Percentiles rank a stretch among this genome's conserved stretches.
These are phyloP conservation scores for Leuciscus waleckii DNA, from an alignment of 2,797 vertebrate genomes.

Conservation along the genomic window DNA sequence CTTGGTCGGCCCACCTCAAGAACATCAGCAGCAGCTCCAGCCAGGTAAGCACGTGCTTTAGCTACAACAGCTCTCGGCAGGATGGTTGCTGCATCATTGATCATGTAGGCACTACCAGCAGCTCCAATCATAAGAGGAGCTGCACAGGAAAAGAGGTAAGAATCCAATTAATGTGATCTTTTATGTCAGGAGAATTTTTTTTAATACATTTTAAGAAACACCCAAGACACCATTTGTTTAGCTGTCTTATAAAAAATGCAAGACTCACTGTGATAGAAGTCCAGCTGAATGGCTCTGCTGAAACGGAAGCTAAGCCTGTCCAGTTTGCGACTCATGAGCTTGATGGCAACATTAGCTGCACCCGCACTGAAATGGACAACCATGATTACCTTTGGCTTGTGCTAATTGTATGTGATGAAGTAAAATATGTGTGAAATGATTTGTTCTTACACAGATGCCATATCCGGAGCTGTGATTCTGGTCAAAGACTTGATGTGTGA, in stretches of 20 bases:
- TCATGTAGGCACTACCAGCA: conserved; percentile 75
- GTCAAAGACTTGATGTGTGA: conserved; percentile 82
- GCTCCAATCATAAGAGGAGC: conserved; percentile 78
- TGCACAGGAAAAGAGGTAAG: conserved; percentile 49
- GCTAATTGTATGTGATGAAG: background rate
- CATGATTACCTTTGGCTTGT: conserved; percentile 68
- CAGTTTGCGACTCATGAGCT: conserved; percentile 76
- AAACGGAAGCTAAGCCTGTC: conserved; percentile 73
- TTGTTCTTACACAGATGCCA: conserved; percentile 78
- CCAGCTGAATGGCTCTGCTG: conserved; percentile 78
- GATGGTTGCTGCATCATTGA: conserved; percentile 78
- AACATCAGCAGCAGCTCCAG: conserved; percentile 80
- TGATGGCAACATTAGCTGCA: conserved; percentile 82
- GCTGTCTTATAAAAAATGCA: background rate
- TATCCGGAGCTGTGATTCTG: conserved; percentile 80
- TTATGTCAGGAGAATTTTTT: background rate
- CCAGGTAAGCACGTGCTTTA: conserved; percentile 76
- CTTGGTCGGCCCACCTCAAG: conserved; percentile 77
- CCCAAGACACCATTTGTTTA: background rate
- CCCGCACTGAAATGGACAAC: conserved; percentile 78
- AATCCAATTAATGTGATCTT: background rate
- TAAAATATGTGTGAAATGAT: background rate
- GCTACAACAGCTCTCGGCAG: conserved; percentile 74
- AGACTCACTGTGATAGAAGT: conserved; percentile 79
- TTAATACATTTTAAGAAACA: background rate